These are phyloP conservation scores for Ophiothrix spiculata DNA, from an alignment of 35 echinoderm and acorn worm genomes.

Conservation along the genomic window DNA sequence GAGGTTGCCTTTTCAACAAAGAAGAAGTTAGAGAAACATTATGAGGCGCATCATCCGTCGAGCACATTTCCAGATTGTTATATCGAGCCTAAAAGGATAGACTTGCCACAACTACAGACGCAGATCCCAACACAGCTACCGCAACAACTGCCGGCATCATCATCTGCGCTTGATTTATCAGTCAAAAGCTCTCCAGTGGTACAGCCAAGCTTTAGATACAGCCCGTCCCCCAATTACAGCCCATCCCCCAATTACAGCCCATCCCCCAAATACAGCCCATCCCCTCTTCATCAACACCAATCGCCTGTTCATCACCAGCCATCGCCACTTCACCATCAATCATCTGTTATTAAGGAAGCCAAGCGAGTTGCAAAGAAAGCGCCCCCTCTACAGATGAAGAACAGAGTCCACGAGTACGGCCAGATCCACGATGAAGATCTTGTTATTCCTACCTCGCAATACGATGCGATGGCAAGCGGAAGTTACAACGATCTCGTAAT, in stretches of 20 bases:
- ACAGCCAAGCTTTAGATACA: neutral
- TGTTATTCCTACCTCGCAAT: neutral
- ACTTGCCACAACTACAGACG: neutral
- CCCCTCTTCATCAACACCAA: neutral
- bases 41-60: constrained; percentile 66
- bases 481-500: neutral
- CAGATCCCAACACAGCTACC: neutral
- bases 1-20: constrained; percentile 65
- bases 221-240: neutral
- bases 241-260: neutral
- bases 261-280: too few species aligned
- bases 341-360: neutral
- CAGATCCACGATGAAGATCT: neutral
- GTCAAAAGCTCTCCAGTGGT: too few species aligned
- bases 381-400: neutral
- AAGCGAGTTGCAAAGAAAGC: neutral
- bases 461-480: neutral
- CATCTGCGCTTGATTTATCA: neutral
- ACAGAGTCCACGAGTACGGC: neutral
- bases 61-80: constrained; percentile 63
- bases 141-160: neutral
- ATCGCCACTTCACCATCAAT: neutral
- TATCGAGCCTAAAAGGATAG: constrained; percentile 53
- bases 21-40: constrained; percentile 70
- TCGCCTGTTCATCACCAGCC: neutral